phyloP scores from a whole-genome alignment of 2,888 invertebrate species.

The Drosophila bunnanda region DNA sequence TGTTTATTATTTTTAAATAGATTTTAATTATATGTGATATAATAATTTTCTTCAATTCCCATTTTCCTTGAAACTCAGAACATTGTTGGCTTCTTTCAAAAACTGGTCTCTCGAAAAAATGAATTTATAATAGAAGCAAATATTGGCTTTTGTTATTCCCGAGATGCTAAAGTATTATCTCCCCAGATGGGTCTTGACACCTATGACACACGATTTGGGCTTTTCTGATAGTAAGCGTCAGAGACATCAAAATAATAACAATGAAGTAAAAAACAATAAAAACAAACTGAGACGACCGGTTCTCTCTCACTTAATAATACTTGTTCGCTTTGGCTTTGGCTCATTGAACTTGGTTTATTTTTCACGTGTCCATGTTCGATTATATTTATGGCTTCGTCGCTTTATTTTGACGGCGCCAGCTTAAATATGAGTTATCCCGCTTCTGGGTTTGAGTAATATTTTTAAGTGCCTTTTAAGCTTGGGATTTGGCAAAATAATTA shows the following conservation, averaged over 20 bases:
- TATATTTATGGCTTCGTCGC: not conserved
- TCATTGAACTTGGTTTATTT: constrained; percentile 40
- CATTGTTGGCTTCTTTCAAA: not conserved
- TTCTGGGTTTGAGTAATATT: constrained; percentile 3
- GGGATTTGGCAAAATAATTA: not conserved
- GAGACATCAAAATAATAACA: constrained; percentile 11
- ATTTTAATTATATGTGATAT: not conserved
- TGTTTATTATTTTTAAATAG: too few relatives aligned
- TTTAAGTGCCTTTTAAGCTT: constrained; percentile 7
- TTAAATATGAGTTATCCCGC: not conserved
- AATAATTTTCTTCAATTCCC: not conserved
- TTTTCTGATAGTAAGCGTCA: constrained; percentile 28
- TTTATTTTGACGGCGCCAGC: not conserved
- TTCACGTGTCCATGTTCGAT: constrained; percentile 3
- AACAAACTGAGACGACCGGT: constrained; percentile 32
- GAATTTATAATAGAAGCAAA: constrained; percentile 8
- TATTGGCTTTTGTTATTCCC: constrained; percentile 17
- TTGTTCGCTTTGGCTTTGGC: constrained; percentile 20
- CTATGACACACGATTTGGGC: constrained; percentile 29
- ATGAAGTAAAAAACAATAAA: constrained; percentile 19
- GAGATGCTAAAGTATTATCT: constrained; percentile 8
- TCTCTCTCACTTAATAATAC: constrained; percentile 17
- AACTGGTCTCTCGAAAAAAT: not conserved
- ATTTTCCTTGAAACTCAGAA: not conserved
- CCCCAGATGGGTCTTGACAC: constrained; percentile 21